A percentile compares a stretch with the other conserved stretches of the same genome.
phyloP scores from a whole-genome alignment of 2,113 vertebrate species.

The Macroglossus sobrinus region DNA sequence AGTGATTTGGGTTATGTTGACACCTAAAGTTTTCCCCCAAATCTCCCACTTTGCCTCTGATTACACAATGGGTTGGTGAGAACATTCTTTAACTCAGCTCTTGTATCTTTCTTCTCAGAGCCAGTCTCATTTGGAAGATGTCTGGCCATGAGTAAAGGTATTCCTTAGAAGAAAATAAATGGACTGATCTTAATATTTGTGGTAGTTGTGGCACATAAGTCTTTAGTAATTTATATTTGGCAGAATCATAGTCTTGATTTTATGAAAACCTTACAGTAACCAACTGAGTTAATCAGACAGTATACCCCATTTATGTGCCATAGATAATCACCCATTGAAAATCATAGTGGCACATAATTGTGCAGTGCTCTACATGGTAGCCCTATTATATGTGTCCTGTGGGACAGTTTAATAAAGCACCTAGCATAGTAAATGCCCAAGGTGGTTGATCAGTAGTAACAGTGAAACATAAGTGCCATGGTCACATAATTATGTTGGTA shows the following conservation, averaged over 20 bases:
- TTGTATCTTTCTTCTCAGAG: background rate
- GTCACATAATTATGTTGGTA: background rate
- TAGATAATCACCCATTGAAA: background rate
- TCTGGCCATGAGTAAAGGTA: background rate
- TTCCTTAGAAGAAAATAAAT: background rate
- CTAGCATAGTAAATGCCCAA: background rate
- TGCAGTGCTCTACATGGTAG: background rate
- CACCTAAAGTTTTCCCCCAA: background rate
- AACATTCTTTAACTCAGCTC: background rate
- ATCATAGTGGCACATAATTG: background rate
- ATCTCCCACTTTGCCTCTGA: background rate
- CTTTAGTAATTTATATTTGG: constrained; percentile 13
- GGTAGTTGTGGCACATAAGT: background rate
- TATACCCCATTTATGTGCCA: background rate
- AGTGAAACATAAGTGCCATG: background rate
- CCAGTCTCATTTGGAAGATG: background rate
- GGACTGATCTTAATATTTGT: background rate
- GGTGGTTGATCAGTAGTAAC: background rate
- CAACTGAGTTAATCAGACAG: background rate
- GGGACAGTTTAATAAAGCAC: background rate
- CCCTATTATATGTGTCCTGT: background rate
- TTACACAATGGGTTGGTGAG: background rate
- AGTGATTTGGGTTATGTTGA: constrained; percentile 14
- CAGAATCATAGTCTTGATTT: background rate
- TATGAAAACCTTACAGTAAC: background rate